phyloP scores from a whole-genome alignment of 2,113 vertebrate species.

The Spermophilus dauricus region DNA sequence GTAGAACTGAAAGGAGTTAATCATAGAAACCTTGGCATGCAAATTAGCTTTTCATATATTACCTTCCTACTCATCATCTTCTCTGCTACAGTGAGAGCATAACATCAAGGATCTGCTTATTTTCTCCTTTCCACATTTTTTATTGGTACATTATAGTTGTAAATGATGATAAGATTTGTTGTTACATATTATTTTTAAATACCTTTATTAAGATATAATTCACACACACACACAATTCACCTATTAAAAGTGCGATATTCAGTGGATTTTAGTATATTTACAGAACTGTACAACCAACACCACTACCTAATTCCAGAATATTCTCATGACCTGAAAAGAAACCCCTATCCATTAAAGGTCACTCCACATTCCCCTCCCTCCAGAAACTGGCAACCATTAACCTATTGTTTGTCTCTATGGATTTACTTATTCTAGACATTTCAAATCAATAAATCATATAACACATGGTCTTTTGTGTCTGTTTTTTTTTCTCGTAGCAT shows the following conservation, averaged over 20 bases:
- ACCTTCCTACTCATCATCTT: not conserved
- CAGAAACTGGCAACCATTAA: not conserved
- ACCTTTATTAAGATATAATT: slow-evolving; percentile 32
- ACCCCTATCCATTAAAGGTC: not conserved
- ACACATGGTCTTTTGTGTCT: not conserved
- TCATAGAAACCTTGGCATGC: not conserved
- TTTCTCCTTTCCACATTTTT: too few relatives aligned
- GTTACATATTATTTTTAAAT: not conserved
- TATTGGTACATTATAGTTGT: too few relatives aligned
- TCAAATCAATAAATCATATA: not conserved
- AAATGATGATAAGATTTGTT: too few relatives aligned
- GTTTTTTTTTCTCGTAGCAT: not conserved
- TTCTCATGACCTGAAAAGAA: slow-evolving; percentile 41
- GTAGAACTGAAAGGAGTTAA: not conserved
- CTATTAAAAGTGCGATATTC: not conserved
- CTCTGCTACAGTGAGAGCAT: not conserved
- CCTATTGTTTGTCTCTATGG: not conserved
- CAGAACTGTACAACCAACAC: not conserved
- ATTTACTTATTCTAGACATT: not conserved
- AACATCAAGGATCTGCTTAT: not conserved
- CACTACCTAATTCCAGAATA: not conserved
- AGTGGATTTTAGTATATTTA: not conserved
- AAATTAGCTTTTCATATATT: not conserved
- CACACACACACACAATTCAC: not conserved
- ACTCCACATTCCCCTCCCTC: not conserved